phyloP scores from a whole-genome alignment of 2,888 invertebrate species.

The Cryptocephalus moraei region DNA sequence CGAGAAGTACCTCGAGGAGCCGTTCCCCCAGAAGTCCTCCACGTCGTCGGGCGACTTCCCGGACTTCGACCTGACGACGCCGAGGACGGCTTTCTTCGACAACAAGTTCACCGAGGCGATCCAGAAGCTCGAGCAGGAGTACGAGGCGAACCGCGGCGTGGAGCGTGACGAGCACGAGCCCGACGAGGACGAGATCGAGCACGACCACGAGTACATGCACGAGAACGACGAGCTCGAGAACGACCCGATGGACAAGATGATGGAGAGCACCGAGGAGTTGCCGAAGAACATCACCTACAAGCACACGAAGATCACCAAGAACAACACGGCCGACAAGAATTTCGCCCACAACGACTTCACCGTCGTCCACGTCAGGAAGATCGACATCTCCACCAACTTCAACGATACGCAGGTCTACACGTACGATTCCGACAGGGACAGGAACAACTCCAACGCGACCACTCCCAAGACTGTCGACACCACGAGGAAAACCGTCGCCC shows the following conservation, averaged over 20 bases:
- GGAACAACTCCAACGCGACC: slow-evolving; percentile 6
- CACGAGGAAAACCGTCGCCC: slow-evolving; percentile 16
- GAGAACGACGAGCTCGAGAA: slow-evolving; percentile 12
- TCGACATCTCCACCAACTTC: slow-evolving; percentile 41
- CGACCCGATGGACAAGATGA: slow-evolving; percentile 15
- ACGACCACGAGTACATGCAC: slow-evolving; percentile 11
- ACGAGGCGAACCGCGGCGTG: slow-evolving; percentile 19
- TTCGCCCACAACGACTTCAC: slow-evolving; percentile 28
- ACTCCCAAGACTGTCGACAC: slow-evolving; percentile 10
- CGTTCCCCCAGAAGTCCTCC: slow-evolving; percentile 8
- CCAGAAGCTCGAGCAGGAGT: slow-evolving; percentile 43
- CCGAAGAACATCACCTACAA: slow-evolving; percentile 19
- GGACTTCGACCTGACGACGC: slow-evolving; percentile 39
- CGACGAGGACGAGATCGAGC: slow-evolving; percentile 8
- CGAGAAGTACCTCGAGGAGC: slow-evolving; percentile 25
- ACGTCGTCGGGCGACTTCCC: slow-evolving; percentile 7
- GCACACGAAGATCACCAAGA: slow-evolving; percentile 24
- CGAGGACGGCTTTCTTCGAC: slow-evolving; percentile 45
- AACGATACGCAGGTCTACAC: slow-evolving; percentile 44
- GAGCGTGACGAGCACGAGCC: slow-evolving; percentile 3
- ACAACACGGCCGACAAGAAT: slow-evolving; percentile 24
- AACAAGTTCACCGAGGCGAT: slow-evolving; percentile 44
- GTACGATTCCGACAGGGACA: slow-evolving; percentile 3
- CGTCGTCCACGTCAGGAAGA: slow-evolving; percentile 39
- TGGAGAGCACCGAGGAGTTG: slow-evolving; percentile 19